Base-by-base conservation (phyloP, 2,888 invertebrate genomes). In the Phengaris arion region DNA sequence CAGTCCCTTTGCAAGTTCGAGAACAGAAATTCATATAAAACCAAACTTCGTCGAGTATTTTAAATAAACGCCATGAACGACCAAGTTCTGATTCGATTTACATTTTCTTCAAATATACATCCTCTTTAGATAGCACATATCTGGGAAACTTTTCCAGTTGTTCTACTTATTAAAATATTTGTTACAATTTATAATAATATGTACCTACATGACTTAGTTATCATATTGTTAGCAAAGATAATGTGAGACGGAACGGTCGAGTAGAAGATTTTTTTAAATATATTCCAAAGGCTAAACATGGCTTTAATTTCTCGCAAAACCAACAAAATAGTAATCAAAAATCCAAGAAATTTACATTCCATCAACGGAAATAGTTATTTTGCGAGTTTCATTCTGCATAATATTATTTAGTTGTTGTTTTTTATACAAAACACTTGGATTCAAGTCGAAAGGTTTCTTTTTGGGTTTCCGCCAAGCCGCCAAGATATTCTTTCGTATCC, bases 101-200 rank as follows among this genome's bases (percentile, higher is more conserved):
- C 72, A 72, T 72, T 72, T 72, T 72, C 52, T 72, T 35, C 72
- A 72, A 72, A 72, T 52, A 72, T 72, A 70, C 70, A 70, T 48
- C 70, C 72, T 52, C 52, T 52, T 13, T 35, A 72, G 54, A 54
- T 72, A 72, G 52, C 52, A 72, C 72, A 72, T 72, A 72, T 72
- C 72, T 35, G 52, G 9, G 13, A 35, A 72, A 72, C 54, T 72
- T 72, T 9, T 54, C 13, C 72, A 22, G 35, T 72, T 72, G 72
- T 52, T 72, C 35, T 52, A 22, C 52, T 72, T 72, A 51, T 48
- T 72, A 52, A 15, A 72, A 54, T 54, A 54, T 72, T 54, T 52
- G 51, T 70, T 64, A 35, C 12, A 35, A 35, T 64, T 12, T 64
- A 64, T 45, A 64, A 35, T 35, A 64, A 35, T 35, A 35, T 35